Conservation (phyloP, 2,888 invertebrate species). For the Aquatica leii region DNA sequence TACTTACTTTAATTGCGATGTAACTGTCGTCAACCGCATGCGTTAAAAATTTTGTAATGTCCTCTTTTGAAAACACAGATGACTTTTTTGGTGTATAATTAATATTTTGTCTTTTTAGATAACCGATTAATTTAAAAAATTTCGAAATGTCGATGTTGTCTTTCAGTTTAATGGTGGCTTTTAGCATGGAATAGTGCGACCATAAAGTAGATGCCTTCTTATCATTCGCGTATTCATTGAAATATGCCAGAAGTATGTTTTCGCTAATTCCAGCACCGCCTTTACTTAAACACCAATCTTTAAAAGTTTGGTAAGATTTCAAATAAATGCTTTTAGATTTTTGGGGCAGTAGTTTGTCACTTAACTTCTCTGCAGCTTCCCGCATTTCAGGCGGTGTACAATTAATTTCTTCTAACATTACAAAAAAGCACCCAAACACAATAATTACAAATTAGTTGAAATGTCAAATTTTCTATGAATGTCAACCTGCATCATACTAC, state of each 20-base stretch:
- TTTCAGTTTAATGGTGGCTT: not conserved
- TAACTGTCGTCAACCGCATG: not conserved
- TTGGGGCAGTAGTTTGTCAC: not conserved
- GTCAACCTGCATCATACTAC: too few relatives aligned
- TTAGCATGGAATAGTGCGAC: constrained; percentile 2
- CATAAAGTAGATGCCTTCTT: constrained; percentile 11
- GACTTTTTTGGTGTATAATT: constrained; percentile 1
- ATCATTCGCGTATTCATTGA: not conserved
- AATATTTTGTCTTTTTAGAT: not conserved
- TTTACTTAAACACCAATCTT: not conserved
- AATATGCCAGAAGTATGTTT: constrained; percentile 8
- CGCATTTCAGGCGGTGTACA: not conserved
- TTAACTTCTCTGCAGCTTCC: not conserved
- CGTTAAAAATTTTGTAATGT: not conserved
- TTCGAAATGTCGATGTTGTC: constrained; percentile 1
- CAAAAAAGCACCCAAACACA: not conserved
- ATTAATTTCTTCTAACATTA: not conserved
- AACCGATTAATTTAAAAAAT: not conserved
- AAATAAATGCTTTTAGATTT: not conserved
- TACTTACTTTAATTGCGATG: not conserved
- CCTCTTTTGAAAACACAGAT: not conserved
- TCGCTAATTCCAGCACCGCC: not conserved
- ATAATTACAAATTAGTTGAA: too few relatives aligned
- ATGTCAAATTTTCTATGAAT: too few relatives aligned
- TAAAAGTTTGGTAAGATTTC: not conserved